These are phyloP conservation scores for Pseudeuparius sepicola DNA, from an alignment of 2,888 invertebrate species.

Conservation along the genomic window DNA sequence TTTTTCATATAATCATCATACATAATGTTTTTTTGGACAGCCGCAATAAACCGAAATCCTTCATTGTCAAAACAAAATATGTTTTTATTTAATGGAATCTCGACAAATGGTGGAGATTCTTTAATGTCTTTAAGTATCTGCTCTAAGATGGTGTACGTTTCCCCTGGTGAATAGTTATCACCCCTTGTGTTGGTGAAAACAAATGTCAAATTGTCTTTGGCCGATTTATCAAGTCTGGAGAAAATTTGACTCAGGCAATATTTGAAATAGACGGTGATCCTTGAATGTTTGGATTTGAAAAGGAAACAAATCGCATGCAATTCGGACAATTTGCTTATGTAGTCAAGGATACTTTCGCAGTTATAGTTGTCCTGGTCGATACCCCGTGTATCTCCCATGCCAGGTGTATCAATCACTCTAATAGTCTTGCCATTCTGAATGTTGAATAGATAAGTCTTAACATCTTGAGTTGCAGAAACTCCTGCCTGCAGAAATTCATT, in stretches of 20 bases:
- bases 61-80: conserved; percentile 36
- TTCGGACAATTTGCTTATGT: conserved; percentile 29
- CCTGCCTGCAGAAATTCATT: conserved; percentile 23
- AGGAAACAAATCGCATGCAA: conserved; percentile 33
- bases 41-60: conserved; percentile 32
- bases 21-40: conserved; percentile 26
- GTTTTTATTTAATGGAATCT: conserved; percentile 28
- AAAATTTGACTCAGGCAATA: conserved; percentile 34
- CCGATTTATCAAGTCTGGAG: conserved; percentile 33
- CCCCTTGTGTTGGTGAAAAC: conserved; percentile 32
- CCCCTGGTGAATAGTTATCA: conserved; percentile 30
- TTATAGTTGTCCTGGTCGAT: conserved; percentile 27
- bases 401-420: conserved; percentile 35
- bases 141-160: conserved; percentile 27
- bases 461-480: conserved; percentile 25
- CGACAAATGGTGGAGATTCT: conserved; percentile 25
- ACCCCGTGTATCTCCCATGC: conserved; percentile 29
- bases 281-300: conserved; percentile 29
- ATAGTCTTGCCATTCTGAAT: conserved; percentile 23
- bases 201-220: conserved; percentile 33
- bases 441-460: conserved; percentile 26
- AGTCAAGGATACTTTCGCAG: conserved; percentile 30
- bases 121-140: conserved; percentile 26
- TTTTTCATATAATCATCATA: conserved; percentile 17
- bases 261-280: conserved; percentile 31